Percentiles rank a stretch among this genome's conserved stretches.
phyloP scores from a whole-genome alignment of 2,888 invertebrate species.

The Aphidoletes aphidimyza region DNA sequence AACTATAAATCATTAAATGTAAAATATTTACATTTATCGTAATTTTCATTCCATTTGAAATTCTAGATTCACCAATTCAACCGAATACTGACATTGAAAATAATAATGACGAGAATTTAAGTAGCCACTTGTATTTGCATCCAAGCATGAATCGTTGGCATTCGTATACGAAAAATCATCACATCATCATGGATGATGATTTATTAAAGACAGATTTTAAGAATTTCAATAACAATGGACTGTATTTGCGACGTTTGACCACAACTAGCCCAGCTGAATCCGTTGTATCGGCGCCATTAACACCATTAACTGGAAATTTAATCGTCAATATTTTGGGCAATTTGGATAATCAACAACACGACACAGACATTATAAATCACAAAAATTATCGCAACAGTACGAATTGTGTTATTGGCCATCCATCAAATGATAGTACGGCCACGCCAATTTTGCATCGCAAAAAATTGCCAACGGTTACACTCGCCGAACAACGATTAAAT shows the following conservation, averaged over 20 bases:
- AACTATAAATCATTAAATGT: not conserved
- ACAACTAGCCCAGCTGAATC: conserved; percentile 47
- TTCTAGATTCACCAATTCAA: not conserved
- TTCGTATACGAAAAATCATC: conserved; percentile 21
- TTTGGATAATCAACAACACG: not conserved
- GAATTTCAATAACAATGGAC: conserved; percentile 47
- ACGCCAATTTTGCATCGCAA: not conserved
- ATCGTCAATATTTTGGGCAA: conserved; percentile 34
- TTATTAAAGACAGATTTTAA: conserved; percentile 2
- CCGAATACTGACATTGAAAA: conserved; percentile 18
- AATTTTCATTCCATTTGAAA: not conserved
- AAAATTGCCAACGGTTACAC: not conserved
- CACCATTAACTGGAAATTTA: conserved; percentile 42
- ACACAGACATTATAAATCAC: not conserved
- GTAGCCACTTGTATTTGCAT: conserved; percentile 22
- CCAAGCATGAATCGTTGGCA: conserved; percentile 21
- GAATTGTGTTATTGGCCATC: not conserved
- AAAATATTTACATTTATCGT: not conserved
- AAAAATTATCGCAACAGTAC: conserved; percentile 49
- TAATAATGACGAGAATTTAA: conserved; percentile 10
- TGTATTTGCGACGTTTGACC: conserved; percentile 4
- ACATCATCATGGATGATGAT: conserved; percentile 50
- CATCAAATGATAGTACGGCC: not conserved
- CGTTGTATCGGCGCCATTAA: conserved; percentile 43
- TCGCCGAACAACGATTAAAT: conserved; percentile 32